Evolutionary conservation across 2,888 invertebrate species (phyloP).

Genomic region (Acleris sparsana): DNA sequence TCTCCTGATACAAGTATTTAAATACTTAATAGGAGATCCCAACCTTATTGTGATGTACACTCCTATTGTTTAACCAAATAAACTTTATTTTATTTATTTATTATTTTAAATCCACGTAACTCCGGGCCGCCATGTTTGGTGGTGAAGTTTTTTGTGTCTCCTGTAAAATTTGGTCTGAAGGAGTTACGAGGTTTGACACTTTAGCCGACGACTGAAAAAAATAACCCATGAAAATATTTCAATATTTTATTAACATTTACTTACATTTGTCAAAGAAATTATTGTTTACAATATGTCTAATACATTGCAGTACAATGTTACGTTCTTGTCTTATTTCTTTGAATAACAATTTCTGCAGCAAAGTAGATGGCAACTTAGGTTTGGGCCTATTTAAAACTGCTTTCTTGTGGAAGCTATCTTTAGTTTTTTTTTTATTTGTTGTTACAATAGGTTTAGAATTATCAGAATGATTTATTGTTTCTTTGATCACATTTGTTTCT

Average conservation of each 20-base stretch:
- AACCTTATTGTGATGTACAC: no score
- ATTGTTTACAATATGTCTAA: slow-evolving; percentile 89
- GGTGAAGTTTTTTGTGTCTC: no score
- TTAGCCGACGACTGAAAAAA: no score
- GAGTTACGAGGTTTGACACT: no score
- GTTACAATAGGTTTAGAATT: slow-evolving; percentile 39
- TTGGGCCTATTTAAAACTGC: slow-evolving; percentile 44
- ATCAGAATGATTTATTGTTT: slow-evolving; percentile 32
- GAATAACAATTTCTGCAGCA: slow-evolving; percentile 88
- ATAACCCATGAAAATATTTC: no score
- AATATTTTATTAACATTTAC: not conserved
- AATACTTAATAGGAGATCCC: no score
- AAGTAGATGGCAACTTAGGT: slow-evolving; percentile 76
- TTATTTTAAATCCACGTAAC: no score
- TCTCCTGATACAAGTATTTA: no score
- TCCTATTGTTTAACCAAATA: no score
- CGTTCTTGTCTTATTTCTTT: slow-evolving; percentile 93
- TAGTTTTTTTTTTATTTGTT: slow-evolving; percentile 30
- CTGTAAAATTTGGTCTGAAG: no score
- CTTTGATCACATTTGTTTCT: slow-evolving; percentile 69
- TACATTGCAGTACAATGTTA: slow-evolving; percentile 93
- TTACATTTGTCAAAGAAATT: slow-evolving; percentile 86
- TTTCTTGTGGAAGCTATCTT: slow-evolving; percentile 36
- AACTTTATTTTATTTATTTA: no score
- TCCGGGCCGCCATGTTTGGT: no score